Conservation (phyloP, 2,888 invertebrate genomes). For the Rhamphomyia laevipes region DNA sequence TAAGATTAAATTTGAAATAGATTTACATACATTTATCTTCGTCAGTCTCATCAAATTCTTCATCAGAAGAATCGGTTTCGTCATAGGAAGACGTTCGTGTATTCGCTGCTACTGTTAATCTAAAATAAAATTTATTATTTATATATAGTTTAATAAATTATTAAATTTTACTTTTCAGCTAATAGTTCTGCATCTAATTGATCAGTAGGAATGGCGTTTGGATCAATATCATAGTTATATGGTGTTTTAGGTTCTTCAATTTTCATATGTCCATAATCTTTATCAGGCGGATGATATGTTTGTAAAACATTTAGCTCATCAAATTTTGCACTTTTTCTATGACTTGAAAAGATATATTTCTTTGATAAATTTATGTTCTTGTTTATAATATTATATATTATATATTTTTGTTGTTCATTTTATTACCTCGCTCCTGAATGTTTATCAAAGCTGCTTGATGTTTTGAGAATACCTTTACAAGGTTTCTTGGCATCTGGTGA, state of each 20-base stretch:
- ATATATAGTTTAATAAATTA: not conserved
- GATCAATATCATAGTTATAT: conserved; percentile 46
- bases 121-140: conserved; percentile 14
- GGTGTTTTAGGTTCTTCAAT: conserved; percentile 97
- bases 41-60: conserved; percentile 49
- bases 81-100: conserved; percentile 36
- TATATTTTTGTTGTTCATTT: not conserved
- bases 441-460: conserved; percentile 82
- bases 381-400: not conserved
- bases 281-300: conserved; percentile 93
- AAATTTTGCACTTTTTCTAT: conserved; percentile 64
- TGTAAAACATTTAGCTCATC: conserved; percentile 99
- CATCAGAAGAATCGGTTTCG: conserved; percentile 42
- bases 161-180: conserved; percentile 55
- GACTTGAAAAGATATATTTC: conserved; percentile 19
- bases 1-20: conserved; percentile 13
- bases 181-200: conserved; percentile 58
- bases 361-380: not conserved
- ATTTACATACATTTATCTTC: conserved; percentile 43
- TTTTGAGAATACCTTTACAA: conserved; percentile 77
- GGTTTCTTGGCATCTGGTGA: conserved; percentile 36
- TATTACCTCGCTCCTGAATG: conserved; percentile 39
- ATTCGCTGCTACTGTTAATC: conserved; percentile 33
- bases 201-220: conserved; percentile 43
- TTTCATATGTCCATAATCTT: conserved; percentile 99